Percentiles rank a stretch among this genome's conserved stretches.
These are phyloP conservation scores for Holacanthus passer DNA, from an alignment of 2,113 vertebrate species.

Conservation along the genomic window DNA sequence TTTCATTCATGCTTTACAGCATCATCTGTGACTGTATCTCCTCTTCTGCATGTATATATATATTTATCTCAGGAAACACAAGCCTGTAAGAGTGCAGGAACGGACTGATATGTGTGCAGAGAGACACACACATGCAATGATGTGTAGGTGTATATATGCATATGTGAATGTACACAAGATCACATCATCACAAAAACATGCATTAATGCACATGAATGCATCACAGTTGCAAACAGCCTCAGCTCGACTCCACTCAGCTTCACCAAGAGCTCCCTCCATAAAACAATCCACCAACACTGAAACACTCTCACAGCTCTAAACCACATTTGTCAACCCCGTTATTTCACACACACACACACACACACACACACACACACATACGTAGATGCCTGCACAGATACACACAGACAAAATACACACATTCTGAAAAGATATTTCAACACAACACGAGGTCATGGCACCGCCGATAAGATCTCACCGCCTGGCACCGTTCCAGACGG, in stretches of 20 bases:
- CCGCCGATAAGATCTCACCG: conserved; percentile 55
- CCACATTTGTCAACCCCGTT: conserved; percentile 24
- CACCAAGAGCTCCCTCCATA: conserved; percentile 7
- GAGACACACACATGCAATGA: not conserved
- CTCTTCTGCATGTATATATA: not conserved
- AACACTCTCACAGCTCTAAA: conserved; percentile 25
- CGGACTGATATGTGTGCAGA: not conserved
- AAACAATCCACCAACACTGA: conserved; percentile 22
- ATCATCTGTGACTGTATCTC: not conserved
- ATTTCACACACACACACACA: not conserved
- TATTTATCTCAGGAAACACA: not conserved
- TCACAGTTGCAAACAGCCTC: not conserved
- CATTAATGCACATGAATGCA: conserved; percentile 4
- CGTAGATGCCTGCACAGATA: not conserved
- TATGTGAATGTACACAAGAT: not conserved
- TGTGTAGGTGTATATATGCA: not conserved
- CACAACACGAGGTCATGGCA: conserved; percentile 60
- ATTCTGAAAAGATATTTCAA: conserved; percentile 53
- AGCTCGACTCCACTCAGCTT: not conserved
- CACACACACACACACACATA: not conserved
- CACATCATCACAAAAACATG: conserved; percentile 6
- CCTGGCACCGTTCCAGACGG: conserved; percentile 48
- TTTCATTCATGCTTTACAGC: not conserved
- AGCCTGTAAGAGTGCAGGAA: not conserved
- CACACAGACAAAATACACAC: conserved; percentile 36